phyloP scores from a whole-genome alignment of 2,797 vertebrate species.

The Hybognathus amarus region DNA sequence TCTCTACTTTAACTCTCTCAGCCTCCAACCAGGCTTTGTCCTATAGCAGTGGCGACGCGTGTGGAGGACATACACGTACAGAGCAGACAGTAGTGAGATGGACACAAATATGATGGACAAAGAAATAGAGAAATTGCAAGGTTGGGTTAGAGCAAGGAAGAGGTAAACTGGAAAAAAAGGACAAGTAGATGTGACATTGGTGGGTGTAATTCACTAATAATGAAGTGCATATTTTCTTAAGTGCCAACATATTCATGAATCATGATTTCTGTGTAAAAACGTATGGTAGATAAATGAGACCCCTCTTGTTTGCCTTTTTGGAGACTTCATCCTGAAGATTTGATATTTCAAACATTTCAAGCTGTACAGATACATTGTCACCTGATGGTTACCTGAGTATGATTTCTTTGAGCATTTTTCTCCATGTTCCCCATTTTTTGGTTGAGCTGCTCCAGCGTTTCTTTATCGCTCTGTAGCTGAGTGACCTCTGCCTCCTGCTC shows the following conservation, averaged over 20 bases:
- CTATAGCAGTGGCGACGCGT: conserved; percentile 67
- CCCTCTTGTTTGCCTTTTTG: background rate
- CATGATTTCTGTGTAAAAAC: background rate
- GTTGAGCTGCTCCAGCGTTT: conserved; percentile 89
- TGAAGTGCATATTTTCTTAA: background rate
- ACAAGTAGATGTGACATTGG: conserved; percentile 4
- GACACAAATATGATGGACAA: conserved; percentile 33
- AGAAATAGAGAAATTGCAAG: conserved; percentile 50
- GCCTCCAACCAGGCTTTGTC: conserved; percentile 87
- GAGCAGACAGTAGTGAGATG: conserved; percentile 11
- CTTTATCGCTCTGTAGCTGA: conserved; percentile 90
- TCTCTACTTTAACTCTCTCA: conserved; percentile 87
- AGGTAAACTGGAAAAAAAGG: conserved; percentile 24
- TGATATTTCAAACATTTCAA: background rate
- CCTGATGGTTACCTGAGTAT: conserved; percentile 82
- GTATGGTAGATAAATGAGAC: background rate
- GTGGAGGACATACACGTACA: conserved; percentile 31
- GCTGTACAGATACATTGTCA: background rate
- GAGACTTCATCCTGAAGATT: background rate
- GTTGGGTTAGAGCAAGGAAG: conserved; percentile 53
- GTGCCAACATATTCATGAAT: background rate
- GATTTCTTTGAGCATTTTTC: conserved; percentile 80
- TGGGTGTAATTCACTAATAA: conserved; percentile 1
- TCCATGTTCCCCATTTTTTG: conserved; percentile 85
- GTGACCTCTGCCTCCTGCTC: conserved; percentile 91